These are phyloP conservation scores for Todiramphus chloris DNA, from an alignment of 2,113 vertebrate species.

Conservation along the genomic window DNA sequence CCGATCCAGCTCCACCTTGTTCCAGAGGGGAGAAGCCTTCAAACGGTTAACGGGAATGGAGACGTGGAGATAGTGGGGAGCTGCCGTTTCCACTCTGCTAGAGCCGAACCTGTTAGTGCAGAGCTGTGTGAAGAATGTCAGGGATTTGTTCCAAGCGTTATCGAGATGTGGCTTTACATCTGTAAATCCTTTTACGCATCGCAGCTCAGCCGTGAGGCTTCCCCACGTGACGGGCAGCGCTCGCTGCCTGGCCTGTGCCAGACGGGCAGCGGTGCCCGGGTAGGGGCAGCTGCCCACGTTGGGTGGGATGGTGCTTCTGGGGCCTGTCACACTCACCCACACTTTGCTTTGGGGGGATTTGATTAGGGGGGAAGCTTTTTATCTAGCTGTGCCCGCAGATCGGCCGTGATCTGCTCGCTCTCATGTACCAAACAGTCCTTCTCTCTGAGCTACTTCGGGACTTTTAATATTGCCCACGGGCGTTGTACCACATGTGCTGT, in stretches of 20 bases:
- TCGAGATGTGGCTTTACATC: constrained; percentile 69
- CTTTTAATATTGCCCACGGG: fast-evolving
- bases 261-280: neutral
- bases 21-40: neutral
- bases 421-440: fast-evolving
- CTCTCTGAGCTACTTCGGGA: fast-evolving
- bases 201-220: constrained; percentile 65
- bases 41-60: constrained; percentile 27
- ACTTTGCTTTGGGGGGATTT: neutral
- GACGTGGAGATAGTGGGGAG: constrained; percentile 22
- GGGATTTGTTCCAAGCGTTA: constrained; percentile 68
- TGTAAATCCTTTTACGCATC: constrained; percentile 73
- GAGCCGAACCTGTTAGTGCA: constrained; percentile 66
- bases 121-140: constrained; percentile 69
- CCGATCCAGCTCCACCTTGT: neutral
- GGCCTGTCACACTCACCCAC: fast-evolving
- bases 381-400: fast-evolving
- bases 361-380: neutral
- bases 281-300: neutral
- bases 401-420: fast-evolving
- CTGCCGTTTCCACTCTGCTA: constrained; percentile 65
- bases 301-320: fast-evolving
- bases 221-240: constrained; percentile 46
- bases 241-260: neutral
- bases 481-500: fast-evolving